Evolutionary conservation across 1,140 invertebrate genomes (phyloP).

Genomic region (Hydropsyche tenuis): DNA sequence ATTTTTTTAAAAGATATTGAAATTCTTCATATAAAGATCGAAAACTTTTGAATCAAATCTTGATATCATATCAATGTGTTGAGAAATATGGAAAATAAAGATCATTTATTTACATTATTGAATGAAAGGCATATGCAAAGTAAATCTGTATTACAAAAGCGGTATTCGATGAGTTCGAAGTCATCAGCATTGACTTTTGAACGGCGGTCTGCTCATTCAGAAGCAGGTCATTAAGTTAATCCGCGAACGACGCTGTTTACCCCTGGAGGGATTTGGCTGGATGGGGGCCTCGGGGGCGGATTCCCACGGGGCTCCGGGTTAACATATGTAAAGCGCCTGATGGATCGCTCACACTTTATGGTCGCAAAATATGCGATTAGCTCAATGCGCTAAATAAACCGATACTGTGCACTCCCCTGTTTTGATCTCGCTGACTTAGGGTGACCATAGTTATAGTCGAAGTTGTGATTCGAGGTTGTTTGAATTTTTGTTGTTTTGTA

Average conservation of each 20-base stretch:
- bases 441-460: background rate
- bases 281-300: slow-evolving; percentile 13
- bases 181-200: too few relatives aligned
- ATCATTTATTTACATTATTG: too few relatives aligned
- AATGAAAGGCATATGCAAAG: too few relatives aligned
- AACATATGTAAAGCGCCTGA: slow-evolving; percentile 49
- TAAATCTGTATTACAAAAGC: too few relatives aligned
- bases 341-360: slow-evolving; percentile 46
- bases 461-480: too few relatives aligned
- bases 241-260: slow-evolving; percentile 31
- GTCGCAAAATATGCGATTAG: slow-evolving; percentile 46
- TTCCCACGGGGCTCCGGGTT: slow-evolving; percentile 47
- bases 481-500: too few relatives aligned
- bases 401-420: slow-evolving; percentile 1
- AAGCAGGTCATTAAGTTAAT: slow-evolving; percentile 41
- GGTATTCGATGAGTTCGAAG: too few relatives aligned
- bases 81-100: too few relatives aligned
- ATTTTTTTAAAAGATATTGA: too few relatives aligned
- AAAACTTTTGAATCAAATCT: too few relatives aligned
- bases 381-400: slow-evolving; percentile 40
- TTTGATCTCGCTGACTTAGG: background rate
- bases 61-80: too few relatives aligned
- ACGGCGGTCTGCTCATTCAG: slow-evolving; percentile 1
- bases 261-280: background rate
- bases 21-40: too few relatives aligned